Percentiles rank a stretch among this genome's conserved stretches.
Conservation (phyloP, 2,888 invertebrate genomes). For the Anorthoa munda region DNA sequence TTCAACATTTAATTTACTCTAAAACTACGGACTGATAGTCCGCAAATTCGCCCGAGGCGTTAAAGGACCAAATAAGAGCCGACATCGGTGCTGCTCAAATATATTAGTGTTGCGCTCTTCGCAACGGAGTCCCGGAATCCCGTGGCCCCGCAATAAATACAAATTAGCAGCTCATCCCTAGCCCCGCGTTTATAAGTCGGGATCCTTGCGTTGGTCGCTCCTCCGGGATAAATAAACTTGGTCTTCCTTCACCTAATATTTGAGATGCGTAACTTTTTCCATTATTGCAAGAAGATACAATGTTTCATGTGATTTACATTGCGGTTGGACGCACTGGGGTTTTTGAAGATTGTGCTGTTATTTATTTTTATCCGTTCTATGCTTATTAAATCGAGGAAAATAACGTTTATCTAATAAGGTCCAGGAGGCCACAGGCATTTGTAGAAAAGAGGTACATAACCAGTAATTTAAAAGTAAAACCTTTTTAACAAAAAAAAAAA, state of each 20-base stretch:
- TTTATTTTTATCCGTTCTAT: constrained; percentile 13
- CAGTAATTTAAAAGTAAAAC: too few relatives aligned
- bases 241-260: constrained; percentile 38
- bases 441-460: too few relatives aligned
- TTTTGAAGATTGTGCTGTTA: constrained; percentile 17
- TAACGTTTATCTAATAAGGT: not conserved
- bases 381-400: constrained; percentile 9
- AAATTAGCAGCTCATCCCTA: constrained; percentile 66
- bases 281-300: constrained; percentile 34
- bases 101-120: constrained; percentile 49
- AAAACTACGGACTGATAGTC: not conserved
- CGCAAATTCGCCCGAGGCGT: not conserved
- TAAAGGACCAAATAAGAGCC: constrained; percentile 22
- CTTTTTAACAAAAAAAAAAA: too few relatives aligned
- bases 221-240: constrained; percentile 53
- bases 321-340: constrained; percentile 19
- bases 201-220: constrained; percentile 51
- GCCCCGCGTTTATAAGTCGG: constrained; percentile 59
- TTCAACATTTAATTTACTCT: not conserved
- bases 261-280: constrained; percentile 43
- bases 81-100: constrained; percentile 33
- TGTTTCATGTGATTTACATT: constrained; percentile 38
- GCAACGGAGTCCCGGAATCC: constrained; percentile 47
- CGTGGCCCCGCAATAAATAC: constrained; percentile 68
- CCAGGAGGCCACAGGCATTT: not conserved